Evolutionary conservation across 1,140 invertebrate species (phyloP).

Genomic region (Drosophila mayri): DNA sequence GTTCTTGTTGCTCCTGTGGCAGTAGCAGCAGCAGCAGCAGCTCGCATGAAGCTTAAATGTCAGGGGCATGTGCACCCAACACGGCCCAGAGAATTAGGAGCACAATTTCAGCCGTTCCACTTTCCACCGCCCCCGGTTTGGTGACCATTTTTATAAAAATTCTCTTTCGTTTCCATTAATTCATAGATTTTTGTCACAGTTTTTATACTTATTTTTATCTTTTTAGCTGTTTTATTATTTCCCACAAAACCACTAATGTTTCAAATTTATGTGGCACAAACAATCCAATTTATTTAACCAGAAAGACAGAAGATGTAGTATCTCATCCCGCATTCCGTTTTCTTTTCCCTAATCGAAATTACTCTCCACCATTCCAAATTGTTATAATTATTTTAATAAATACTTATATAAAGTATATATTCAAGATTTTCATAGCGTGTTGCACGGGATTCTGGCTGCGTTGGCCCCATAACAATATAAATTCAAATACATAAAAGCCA

Average conservation of each 20-base stretch:
- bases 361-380: slow-evolving; percentile 1
- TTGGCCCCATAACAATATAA: slow-evolving; percentile 31
- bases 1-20: slow-evolving; percentile 33
- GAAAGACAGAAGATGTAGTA: too few species aligned
- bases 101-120: slow-evolving; percentile 20
- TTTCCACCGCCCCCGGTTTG: neutral
- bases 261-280: too few species aligned
- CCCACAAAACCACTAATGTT: too few species aligned
- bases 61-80: slow-evolving; percentile 74
- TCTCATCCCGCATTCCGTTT: slow-evolving; percentile 7
- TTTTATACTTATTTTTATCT: neutral
- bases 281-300: neutral
- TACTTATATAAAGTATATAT: neutral
- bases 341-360: neutral
- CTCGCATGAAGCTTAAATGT: slow-evolving; percentile 68
- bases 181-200: slow-evolving; percentile 1
- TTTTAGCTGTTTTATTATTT: neutral
- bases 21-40: slow-evolving; percentile 19
- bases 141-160: slow-evolving; percentile 24
- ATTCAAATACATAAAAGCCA: slow-evolving; percentile 52
- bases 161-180: slow-evolving; percentile 5
- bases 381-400: slow-evolving; percentile 18
- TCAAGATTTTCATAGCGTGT: slow-evolving; percentile 32
- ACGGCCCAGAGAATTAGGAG: slow-evolving; percentile 36
- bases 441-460: slow-evolving; percentile 59